These are phyloP conservation scores for Plotosus lineatus DNA, from an alignment of 2,113 vertebrate genomes.

Conservation along the genomic window DNA sequence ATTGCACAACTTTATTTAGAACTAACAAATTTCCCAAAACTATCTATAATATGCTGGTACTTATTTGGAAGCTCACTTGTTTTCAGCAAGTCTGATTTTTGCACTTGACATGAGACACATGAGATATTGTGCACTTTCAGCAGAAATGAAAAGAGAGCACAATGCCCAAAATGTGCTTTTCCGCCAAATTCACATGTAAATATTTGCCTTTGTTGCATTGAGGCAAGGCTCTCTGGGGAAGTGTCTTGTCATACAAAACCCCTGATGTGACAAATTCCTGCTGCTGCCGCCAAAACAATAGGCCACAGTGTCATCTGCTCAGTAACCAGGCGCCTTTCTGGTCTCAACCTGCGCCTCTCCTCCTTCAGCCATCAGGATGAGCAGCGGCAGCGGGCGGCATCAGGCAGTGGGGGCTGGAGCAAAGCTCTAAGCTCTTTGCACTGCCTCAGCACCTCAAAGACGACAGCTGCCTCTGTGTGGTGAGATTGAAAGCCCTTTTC, in stretches of 20 bases:
- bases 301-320: slow-evolving; percentile 43
- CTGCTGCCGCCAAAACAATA: slow-evolving; percentile 57
- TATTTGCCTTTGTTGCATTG: slow-evolving; percentile 51
- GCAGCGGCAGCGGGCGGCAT: slow-evolving; percentile 56
- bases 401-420: slow-evolving; percentile 49
- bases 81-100: slow-evolving; percentile 29
- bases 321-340: slow-evolving; percentile 27
- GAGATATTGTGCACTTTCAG: slow-evolving; percentile 4
- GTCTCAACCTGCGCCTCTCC: not conserved
- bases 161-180: slow-evolving; percentile 39
- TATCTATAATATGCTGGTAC: slow-evolving; percentile 1
- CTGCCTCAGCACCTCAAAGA: slow-evolving; percentile 58
- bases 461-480: slow-evolving; percentile 64
- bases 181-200: slow-evolving; percentile 41
- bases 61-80: slow-evolving; percentile 12
- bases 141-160: slow-evolving; percentile 28
- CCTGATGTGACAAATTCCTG: slow-evolving; percentile 50
- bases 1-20: slow-evolving; percentile 12
- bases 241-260: slow-evolving; percentile 53
- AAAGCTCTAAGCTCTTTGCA: slow-evolving; percentile 60
- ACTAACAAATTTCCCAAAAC: not conserved
- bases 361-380: slow-evolving; percentile 48
- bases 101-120: slow-evolving; percentile 8
- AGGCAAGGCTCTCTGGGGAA: slow-evolving; percentile 39
- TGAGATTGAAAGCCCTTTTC: slow-evolving; percentile 55